Percentiles rank a stretch among this genome's conserved stretches.
Conservation (phyloP, 1,140 invertebrate genomes). For the Zophobas atratus region DNA sequence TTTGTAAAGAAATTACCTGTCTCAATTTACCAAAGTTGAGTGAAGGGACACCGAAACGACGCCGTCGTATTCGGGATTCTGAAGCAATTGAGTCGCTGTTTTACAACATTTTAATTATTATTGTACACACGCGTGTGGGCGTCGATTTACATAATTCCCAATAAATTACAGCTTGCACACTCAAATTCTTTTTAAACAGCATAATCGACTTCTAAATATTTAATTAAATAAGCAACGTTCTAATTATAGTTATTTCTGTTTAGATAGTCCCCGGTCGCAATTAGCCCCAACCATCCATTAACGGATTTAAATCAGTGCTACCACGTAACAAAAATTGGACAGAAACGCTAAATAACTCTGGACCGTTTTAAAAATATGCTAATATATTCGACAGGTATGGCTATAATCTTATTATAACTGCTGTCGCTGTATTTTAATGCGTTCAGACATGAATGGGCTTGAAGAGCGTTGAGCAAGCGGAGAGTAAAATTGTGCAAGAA, state of each 20-base stretch:
- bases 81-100: slow-evolving; percentile 22
- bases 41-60: neutral
- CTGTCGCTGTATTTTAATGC: slow-evolving; percentile 43
- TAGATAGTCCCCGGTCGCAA: neutral
- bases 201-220: slow-evolving; percentile 23
- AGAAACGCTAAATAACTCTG: slow-evolving; percentile 10
- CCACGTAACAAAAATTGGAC: slow-evolving; percentile 12
- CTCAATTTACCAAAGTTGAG: too few relatives aligned
- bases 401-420: slow-evolving; percentile 51
- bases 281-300: slow-evolving; percentile 17
- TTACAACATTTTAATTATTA: slow-evolving; percentile 34
- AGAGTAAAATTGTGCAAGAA: slow-evolving; percentile 57
- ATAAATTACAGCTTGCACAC: slow-evolving; percentile 29
- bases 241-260: slow-evolving; percentile 23
- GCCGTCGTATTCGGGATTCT: neutral
- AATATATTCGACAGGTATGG: slow-evolving; percentile 45
- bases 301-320: neutral
- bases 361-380: slow-evolving; percentile 36
- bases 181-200: slow-evolving; percentile 28
- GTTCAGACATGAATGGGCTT: slow-evolving; percentile 56
- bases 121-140: slow-evolving; percentile 10
- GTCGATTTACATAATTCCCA: slow-evolving; percentile 27
- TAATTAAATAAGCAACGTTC: slow-evolving; percentile 16
- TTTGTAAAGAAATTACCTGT: too few relatives aligned
- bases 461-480: slow-evolving; percentile 52